Base-by-base conservation (phyloP, 2,113 vertebrate species). In the Montifringilla adamsi region DNA sequence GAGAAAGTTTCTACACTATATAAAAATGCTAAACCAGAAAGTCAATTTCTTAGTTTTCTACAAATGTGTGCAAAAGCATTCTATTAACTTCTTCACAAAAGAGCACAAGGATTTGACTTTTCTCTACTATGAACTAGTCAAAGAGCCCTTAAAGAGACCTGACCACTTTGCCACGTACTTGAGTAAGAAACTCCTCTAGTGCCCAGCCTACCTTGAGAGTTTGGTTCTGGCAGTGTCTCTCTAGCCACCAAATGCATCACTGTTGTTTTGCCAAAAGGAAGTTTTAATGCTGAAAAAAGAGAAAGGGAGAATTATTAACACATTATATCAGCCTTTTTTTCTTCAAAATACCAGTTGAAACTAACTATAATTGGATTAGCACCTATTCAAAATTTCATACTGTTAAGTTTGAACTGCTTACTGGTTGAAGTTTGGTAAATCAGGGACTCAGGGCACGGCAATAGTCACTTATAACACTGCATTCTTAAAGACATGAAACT, bases 161-260 rank as follows among this genome's bases (percentile, higher is more conserved):
- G 39, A 85, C 41, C 1, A 20, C 15, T 69, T 46, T 67, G 56
- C 53, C 73, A 23, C 3, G 10, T 43, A 64, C 22, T 13, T 3
- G 1, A 80, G 16, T 30, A 58, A 50, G 52, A 88, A 70, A 33
- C 7, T 17, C 15, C 18, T 26, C 46, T 7, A 26, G 37, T 3
- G 16, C 26, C 39, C 9, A 79, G 72, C 97, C 13, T 98, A 99
- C 99, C 99, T 99, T 99, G 99, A 97, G 99, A 99, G 97, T 99
- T 99, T 97, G 99, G 99, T 97, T 99, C 99, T 92, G 99, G 99
- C 98, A 99, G 97, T 41, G 99, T 99, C 98, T 99, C 99, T 98
- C 99, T 99, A 97, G 99, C 99, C 98, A 99, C 99, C 98, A 99
- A 98, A 98, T 99, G 99, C 99, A 99, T 99, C 98, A 99, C 99